These are phyloP conservation scores for Synergus laeviventris DNA, from an alignment of 2,888 invertebrate genomes.

Conservation along the genomic window DNA sequence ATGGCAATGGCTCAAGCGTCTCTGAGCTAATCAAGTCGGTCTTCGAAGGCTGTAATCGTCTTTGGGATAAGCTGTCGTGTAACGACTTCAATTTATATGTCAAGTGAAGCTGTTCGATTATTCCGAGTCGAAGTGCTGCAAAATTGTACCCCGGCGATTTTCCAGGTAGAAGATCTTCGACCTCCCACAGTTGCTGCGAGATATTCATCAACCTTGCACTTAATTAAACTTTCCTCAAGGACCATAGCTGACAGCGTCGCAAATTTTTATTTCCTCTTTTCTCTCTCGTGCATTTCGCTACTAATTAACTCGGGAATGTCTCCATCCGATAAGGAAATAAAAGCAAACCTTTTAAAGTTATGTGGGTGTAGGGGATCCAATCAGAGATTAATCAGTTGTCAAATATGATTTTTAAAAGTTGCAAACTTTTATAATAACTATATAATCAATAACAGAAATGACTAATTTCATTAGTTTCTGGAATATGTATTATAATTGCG, in stretches of 20 bases:
- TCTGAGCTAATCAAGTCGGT: not conserved
- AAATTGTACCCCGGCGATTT: conserved; percentile 35
- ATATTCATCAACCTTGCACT: conserved; percentile 35
- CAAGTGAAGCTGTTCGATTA: conserved; percentile 24
- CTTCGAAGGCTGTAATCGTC: not conserved
- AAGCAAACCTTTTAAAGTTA: conserved; percentile 1
- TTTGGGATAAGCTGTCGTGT: conserved; percentile 14
- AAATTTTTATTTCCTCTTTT: conserved; percentile 43
- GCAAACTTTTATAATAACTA: too few species aligned
- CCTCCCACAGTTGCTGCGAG: not conserved
- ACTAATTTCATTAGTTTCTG: not conserved
- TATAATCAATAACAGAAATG: not conserved
- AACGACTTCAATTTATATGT: conserved; percentile 31
- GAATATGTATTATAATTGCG: not conserved
- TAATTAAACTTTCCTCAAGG: conserved; percentile 37
- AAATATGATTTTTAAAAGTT: too few species aligned
- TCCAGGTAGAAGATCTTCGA: conserved; percentile 28
- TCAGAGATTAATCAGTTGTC: too few species aligned
- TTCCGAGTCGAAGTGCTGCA: conserved; percentile 33
- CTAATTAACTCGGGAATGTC: conserved; percentile 22
- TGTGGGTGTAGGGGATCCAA: not conserved
- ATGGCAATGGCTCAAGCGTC: not conserved
- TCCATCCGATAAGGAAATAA: not conserved
- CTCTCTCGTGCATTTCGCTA: conserved; percentile 1
- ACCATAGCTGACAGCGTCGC: not conserved